Evolutionary conservation across 2,888 invertebrate genomes (phyloP), one percentile per base, ranked within the genome.

Genomic region (Troides helena): DNA sequence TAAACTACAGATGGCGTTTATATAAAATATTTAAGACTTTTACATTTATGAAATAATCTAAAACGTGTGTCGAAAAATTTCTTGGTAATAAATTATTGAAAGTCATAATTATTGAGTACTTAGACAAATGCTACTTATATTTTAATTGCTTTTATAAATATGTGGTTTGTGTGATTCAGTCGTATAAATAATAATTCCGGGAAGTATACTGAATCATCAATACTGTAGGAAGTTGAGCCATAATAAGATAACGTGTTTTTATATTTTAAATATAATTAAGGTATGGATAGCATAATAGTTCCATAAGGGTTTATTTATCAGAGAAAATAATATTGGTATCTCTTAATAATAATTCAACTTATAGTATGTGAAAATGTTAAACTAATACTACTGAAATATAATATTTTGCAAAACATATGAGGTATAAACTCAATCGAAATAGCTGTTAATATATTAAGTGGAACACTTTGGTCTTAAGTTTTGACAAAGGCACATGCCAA

Each of bases 1-100:
- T 64, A 5, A 43, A 1, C 3, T 50, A 62, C n/a, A 67, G 67
- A 67, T 62, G 67, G 57, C 67, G 67, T 36, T 7, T 5, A 36
- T 25, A 23, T 14, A 67, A 23, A 58, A 12, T 23, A 3, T 23
- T 23, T 14, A n/a, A 58, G 23, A 57, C n/a, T n/a, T 17, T n/a
- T 21, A 17, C 7, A n/a, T 56, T n/a, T 23, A 7, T 18, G 17
- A 18, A 18, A 50, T 18, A 50, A 53, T 53, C 53, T 53, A n/a
- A 53, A n/a, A 18, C 6, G 5, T 50, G 0, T 14, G 14, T 46
- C 17, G 4, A 46, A 46, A 12, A 10, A 14, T 46, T 46, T 46
- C 17, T 1, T 12, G 1, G 46, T 46, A 46, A 46, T 17, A 46
- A 46, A 46, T 46, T 17, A 46, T 30, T 30, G 30, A 10, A 14